Evolutionary conservation across 1,140 invertebrate species (phyloP).

Genomic region (Zaprionus camerounensis): DNA sequence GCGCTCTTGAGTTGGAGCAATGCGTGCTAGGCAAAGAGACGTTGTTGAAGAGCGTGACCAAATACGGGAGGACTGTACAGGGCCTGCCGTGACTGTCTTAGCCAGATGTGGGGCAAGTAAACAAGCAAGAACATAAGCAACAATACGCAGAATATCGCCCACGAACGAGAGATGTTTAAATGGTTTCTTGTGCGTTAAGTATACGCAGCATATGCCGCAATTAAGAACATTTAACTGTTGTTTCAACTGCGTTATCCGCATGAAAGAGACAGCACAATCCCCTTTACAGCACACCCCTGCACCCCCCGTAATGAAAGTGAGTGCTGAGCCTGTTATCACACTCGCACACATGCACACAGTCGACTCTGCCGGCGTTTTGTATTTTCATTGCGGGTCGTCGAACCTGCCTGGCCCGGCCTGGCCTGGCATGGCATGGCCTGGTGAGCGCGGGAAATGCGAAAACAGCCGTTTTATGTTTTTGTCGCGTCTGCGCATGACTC

Average conservation of each 20-base stretch:
- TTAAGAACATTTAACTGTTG: constrained; percentile 22
- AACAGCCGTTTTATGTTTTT: constrained; percentile 73
- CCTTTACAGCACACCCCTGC: not conserved
- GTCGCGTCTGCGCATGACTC: constrained; percentile 46
- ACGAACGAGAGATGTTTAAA: not conserved
- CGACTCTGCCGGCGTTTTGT: constrained; percentile 37
- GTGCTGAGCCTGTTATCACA: constrained; percentile 43
- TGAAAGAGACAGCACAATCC: not conserved
- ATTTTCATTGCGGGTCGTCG: constrained; percentile 61
- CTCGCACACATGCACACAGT: constrained; percentile 13
- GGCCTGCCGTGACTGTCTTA: constrained; percentile 21
- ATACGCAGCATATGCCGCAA: constrained; percentile 60
- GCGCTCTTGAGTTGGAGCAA: constrained; percentile 58
- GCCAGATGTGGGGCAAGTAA: constrained; percentile 30
- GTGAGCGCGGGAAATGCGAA: constrained; percentile 69
- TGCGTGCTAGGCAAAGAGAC: constrained; percentile 60
- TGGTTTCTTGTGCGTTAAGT: constrained; percentile 36
- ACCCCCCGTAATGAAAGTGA: constrained; percentile 55
- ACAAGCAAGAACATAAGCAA: constrained; percentile 16
- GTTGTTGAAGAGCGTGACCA: constrained; percentile 38
- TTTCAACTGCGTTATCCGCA: constrained; percentile 11
- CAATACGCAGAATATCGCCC: not conserved
- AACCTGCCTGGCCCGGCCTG: constrained; percentile 40
- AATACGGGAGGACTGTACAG: constrained; percentile 42
- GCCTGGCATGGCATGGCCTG: not conserved